These are phyloP conservation scores for Dermatemys mawii DNA, from an alignment of 2,113 vertebrate genomes.

Conservation along the genomic window DNA sequence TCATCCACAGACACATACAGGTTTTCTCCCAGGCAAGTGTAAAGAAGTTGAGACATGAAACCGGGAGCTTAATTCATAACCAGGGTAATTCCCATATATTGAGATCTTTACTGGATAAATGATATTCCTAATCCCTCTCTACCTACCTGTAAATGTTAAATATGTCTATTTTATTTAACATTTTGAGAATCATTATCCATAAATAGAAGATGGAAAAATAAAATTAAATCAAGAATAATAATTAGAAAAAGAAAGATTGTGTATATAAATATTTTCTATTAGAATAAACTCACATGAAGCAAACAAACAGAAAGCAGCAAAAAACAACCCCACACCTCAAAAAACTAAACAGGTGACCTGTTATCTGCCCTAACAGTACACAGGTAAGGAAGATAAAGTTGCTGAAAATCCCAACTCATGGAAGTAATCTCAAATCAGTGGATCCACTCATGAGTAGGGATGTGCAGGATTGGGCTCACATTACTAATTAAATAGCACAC, in stretches of 20 bases:
- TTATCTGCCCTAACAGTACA: background rate
- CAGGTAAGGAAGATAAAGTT: background rate
- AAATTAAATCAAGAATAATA: background rate
- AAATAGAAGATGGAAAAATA: background rate
- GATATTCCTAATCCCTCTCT: background rate
- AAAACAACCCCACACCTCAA: background rate
- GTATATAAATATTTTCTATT: too few relatives aligned
- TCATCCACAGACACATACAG: rapidly evolving
- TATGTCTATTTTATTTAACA: background rate
- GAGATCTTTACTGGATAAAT: background rate
- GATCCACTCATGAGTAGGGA: background rate
- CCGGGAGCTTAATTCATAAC: background rate
- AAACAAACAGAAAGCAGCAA: rapidly evolving
- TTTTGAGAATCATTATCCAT: background rate
- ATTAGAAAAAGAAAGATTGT: background rate
- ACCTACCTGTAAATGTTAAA: background rate
- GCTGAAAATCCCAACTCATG: background rate
- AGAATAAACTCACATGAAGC: rapidly evolving
- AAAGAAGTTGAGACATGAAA: background rate
- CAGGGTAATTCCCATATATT: background rate
- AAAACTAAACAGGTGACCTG: rapidly evolving
- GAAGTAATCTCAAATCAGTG: background rate
- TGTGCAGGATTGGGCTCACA: background rate
- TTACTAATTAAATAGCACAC: background rate
- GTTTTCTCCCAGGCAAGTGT: background rate